phyloP scores from a whole-genome alignment of 2,113 vertebrate species.

The Chaetodon trifascialis region DNA sequence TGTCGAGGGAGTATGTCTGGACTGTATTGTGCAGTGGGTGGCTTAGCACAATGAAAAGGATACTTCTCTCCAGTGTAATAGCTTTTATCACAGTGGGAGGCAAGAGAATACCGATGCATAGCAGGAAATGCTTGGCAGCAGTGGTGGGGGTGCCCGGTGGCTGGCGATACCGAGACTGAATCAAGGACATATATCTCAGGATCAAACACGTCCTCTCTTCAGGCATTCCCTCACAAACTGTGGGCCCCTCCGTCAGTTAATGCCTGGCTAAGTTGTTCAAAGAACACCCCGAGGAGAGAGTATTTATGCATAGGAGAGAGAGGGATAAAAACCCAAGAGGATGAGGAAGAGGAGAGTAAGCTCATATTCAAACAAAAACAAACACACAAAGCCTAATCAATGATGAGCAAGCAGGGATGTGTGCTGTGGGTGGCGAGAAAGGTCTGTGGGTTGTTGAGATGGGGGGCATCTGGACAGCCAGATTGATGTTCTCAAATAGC shows the following conservation, averaged over 20 bases:
- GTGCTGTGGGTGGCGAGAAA: slow-evolving; percentile 57
- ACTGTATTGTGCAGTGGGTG: slow-evolving; percentile 54
- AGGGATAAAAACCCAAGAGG: slow-evolving; percentile 50
- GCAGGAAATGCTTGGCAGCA: slow-evolving; percentile 63
- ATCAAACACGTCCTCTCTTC: slow-evolving; percentile 82
- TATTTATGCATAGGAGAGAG: slow-evolving; percentile 63
- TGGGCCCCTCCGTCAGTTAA: slow-evolving; percentile 72
- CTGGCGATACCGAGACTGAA: slow-evolving; percentile 64
- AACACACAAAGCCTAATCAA: slow-evolving; percentile 76
- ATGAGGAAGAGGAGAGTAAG: slow-evolving; percentile 59
- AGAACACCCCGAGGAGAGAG: slow-evolving; percentile 66
- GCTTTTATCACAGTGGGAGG: slow-evolving; percentile 80
- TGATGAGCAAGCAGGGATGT: slow-evolving; percentile 69
- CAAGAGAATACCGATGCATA: slow-evolving; percentile 69
- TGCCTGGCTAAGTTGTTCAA: slow-evolving; percentile 78
- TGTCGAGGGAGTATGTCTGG: slow-evolving; percentile 30
- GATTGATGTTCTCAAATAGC: slow-evolving; percentile 45
- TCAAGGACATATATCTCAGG: slow-evolving; percentile 79
- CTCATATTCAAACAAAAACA: slow-evolving; percentile 75
- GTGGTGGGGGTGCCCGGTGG: slow-evolving; percentile 54
- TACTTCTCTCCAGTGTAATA: slow-evolving; percentile 62
- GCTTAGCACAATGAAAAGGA: slow-evolving; percentile 57
- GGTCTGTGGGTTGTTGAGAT: slow-evolving; percentile 54
- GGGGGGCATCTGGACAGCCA: slow-evolving; percentile 24
- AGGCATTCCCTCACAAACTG: slow-evolving; percentile 68